A percentile compares a stretch with the other conserved stretches of the same genome.
Conservation (phyloP, 2,113 vertebrate genomes). For the Hassar affinis region DNA sequence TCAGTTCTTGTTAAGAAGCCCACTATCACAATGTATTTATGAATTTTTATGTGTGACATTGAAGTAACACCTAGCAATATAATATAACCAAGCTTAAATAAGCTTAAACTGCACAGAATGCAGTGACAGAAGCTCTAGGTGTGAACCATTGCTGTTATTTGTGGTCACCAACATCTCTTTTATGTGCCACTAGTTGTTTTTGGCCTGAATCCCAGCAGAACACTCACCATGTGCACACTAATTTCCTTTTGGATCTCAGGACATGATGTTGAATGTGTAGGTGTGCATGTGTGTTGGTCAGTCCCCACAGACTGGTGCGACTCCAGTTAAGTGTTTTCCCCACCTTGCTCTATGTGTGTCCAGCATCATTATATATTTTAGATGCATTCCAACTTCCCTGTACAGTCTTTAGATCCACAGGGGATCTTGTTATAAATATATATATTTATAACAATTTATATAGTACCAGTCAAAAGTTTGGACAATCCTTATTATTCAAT, state of each 20-base stretch:
- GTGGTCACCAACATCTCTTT: slow-evolving; percentile 61
- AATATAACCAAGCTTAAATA: slow-evolving; percentile 1
- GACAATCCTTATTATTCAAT: too few relatives aligned
- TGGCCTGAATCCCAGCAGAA: slow-evolving; percentile 61
- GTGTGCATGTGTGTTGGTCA: slow-evolving; percentile 21
- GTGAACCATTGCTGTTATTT: slow-evolving; percentile 35
- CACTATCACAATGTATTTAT: slow-evolving; percentile 42
- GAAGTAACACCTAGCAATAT: slow-evolving; percentile 34
- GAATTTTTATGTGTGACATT: slow-evolving; percentile 37
- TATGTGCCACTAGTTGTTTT: slow-evolving; percentile 67
- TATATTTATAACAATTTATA: too few relatives aligned
- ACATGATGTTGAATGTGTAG: slow-evolving; percentile 46
- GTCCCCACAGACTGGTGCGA: slow-evolving; percentile 24
- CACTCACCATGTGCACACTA: slow-evolving; percentile 67
- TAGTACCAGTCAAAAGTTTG: too few relatives aligned
- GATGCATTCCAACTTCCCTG: slow-evolving; percentile 26
- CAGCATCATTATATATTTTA: slow-evolving; percentile 27
- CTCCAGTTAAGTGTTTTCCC: slow-evolving; percentile 20
- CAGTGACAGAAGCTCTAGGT: slow-evolving; percentile 20
- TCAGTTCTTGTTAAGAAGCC: slow-evolving; percentile 41
- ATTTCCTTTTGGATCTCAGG: slow-evolving; percentile 67
- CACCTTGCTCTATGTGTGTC: slow-evolving; percentile 18
- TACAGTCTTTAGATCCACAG: slow-evolving; percentile 21
- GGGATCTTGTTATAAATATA: too few relatives aligned
- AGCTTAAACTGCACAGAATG: slow-evolving; percentile 13